Conservation (phyloP, 2,113 vertebrate species). For the Saguinus imperator region DNA sequence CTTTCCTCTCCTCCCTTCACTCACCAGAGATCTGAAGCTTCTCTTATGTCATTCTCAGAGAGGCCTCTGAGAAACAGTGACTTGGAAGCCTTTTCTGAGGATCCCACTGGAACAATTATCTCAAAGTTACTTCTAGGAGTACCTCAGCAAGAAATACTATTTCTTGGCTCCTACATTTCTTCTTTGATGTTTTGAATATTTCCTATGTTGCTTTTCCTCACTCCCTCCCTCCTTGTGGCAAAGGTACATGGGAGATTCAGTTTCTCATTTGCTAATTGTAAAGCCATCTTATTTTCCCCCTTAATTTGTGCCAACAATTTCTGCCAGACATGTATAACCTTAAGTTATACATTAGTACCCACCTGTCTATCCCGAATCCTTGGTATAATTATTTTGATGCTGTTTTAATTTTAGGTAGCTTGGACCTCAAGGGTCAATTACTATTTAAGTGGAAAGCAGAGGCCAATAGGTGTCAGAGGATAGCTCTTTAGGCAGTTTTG, state of each 20-base stretch:
- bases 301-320: conserved; percentile 20
- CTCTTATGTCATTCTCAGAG: neutral
- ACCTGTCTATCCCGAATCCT: neutral
- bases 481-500: neutral
- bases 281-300: neutral
- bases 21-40: neutral
- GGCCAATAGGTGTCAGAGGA: neutral
- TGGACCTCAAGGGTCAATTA: neutral
- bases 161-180: neutral
- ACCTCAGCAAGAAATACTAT: neutral
- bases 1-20: no score
- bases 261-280: conserved; percentile 22
- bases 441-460: neutral
- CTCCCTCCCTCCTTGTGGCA: neutral
- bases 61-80: neutral
- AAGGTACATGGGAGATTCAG: neutral
- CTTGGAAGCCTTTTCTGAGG: neutral
- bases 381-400: neutral
- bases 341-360: neutral
- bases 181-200: neutral
- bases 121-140: neutral
- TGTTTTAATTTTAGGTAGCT: conserved; percentile 11
- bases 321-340: neutral
- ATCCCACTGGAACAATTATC: neutral
- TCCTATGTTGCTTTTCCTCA: neutral